Base-by-base conservation (phyloP, 2,888 invertebrate species). In the Dascillus cervinus region DNA sequence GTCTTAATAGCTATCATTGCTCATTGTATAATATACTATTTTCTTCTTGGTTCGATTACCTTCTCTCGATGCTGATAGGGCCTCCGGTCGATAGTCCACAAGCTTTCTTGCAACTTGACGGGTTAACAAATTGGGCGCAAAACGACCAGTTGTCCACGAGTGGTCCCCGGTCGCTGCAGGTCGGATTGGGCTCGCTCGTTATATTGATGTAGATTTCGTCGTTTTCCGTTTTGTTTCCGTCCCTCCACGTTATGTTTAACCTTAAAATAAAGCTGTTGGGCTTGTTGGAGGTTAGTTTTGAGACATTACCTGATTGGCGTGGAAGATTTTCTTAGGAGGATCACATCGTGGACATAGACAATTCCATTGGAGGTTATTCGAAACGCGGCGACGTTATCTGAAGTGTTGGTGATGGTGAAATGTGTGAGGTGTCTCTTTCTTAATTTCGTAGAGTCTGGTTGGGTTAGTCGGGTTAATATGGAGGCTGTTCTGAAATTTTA, bases 41-140 rank as follows among this genome's bases (percentile, higher is more conserved):
- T n/a, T n/a, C n/a, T n/a, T n/a, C n/a, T n/a, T n/a, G n/a, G 22
- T 35, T 27, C 34, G 35, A 17, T 39, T 43, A 50, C 51, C 47
- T 43, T 32, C 37, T 39, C n/a, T 38, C 43, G 4, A 58, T 46
- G 32, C 51, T 50, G 4, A 49, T 27, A 9, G 49, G 37, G 24
- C 70, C 66, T 36, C 71, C 70, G 8, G 73, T 72, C 5, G 69
- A 72, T 12, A 72, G 43, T 1, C 73, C 75, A 45, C 76, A 77
- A 31, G 65, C 62, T 26, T 63, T 62, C 11, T 53, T 58, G 47
- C 77, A 78, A 19, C 69, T 65, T 26, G 63, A 59, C 15, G 55
- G 56, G n/a, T 63, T 69, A 37, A 65, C 64, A 4, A 68, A 65
- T 39, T 69, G 67, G 3, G 75, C 69, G 43, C 77, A 77, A 9